Evolutionary conservation across 2,797 vertebrate species (phyloP), one percentile per base, ranked within the genome.

Genomic region (Ctenopoma multispine): DNA sequence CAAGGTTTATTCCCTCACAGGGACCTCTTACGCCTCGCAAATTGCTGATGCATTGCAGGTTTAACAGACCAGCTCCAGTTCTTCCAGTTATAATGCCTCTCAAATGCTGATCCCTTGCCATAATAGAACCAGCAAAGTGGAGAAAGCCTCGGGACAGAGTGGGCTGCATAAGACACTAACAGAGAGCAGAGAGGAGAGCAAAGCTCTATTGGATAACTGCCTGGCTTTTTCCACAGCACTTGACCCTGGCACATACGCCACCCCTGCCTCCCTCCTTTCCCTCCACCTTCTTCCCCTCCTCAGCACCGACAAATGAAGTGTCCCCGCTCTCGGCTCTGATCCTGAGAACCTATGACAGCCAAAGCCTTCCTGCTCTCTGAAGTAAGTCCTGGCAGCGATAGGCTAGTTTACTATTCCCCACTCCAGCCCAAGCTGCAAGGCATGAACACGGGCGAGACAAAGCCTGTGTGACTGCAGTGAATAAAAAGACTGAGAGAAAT

Each of bases 271-370:
- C 23, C 17, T 40, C 29, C 43, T 17, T 23, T 38, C 36, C 59
- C 41, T 69, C 70, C 66, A 73, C 79, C 75, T 72, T 74, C 57
- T 56, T 68, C 82, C 76, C 72, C 78, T 86, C 81, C 75, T 74
- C 86, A 75, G 68, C 82, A 71, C 80, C 55, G 5, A 77, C 79
- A 91, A 90, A 90, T 90, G 80, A 92, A 92, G 87, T 87, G 88
- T 86, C 90, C 78, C 80, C 55, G 64, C 88, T 80, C 83, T 80
- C 47, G 46, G 80, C 87, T 87, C 83, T 86, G 85, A 90, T 92
- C 85, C 84, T 86, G 81, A 86, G 88, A 86, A 85, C 80, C 87
- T 82, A 71, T 85, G 89, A 89, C 89, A 90, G 89, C 85, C 89
- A 84, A 85, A 89, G 84, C 82, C 83, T 71, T 77, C 70, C 82